These are phyloP conservation scores for Zoanthus sociatus DNA, from an alignment of 92 coral and sea anemone species.

Conservation along the genomic window DNA sequence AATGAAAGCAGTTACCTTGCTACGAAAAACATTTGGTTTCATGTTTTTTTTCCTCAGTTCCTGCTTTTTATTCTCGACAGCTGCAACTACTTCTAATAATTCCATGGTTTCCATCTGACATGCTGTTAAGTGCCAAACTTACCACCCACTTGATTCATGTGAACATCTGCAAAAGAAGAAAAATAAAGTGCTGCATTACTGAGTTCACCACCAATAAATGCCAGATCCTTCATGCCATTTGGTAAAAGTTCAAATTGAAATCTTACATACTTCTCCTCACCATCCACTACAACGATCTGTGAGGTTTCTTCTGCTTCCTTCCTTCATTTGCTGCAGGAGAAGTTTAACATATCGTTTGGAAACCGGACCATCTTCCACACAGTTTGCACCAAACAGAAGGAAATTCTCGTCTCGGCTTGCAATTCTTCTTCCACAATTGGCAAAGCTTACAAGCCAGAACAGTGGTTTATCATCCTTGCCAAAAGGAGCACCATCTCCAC, in stretches of 20 bases:
- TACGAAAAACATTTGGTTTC: background rate
- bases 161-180: conserved; percentile 33
- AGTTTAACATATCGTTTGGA: conserved; percentile 19
- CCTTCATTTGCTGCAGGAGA: conserved; percentile 19
- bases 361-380: conserved; percentile 11
- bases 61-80: conserved; percentile 43
- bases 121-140: conserved; percentile 47
- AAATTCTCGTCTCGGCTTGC: conserved; percentile 14
- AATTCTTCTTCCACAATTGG: conserved; percentile 23
- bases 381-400: conserved; percentile 25
- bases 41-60: background rate
- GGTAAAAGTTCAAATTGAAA: conserved; percentile 22
- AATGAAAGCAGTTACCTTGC: conserved; percentile 17
- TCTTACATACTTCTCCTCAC: conserved; percentile 25
- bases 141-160: background rate
- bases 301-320: conserved; percentile 3
- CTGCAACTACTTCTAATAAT: conserved; percentile 26
- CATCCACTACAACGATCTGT: conserved; percentile 3
- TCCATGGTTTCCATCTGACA: conserved; percentile 66
- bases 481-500: too few relatives aligned
- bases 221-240: conserved; percentile 34
- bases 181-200: conserved; percentile 14
- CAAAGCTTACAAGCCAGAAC: conserved; percentile 20
- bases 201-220: conserved; percentile 34
- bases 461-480: conserved; percentile 21